Evolutionary conservation across 2,113 vertebrate species (phyloP), one percentile per base, ranked within the genome.

Genomic region (Aphelocoma coerulescens): DNA sequence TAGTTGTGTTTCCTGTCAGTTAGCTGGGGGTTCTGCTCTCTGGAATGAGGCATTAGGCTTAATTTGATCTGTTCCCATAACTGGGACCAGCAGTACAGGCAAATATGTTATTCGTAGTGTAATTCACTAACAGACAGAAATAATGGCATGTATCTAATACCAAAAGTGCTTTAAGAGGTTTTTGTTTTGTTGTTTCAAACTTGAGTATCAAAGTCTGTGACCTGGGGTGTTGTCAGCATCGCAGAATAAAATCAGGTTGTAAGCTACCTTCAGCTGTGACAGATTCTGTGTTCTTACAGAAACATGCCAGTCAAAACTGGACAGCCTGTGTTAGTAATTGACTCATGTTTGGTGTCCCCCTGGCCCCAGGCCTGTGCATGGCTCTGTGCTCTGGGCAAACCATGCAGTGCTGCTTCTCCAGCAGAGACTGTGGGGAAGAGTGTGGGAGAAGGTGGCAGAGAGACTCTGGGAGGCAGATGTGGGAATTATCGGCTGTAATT

Each of bases 331-430:
- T n/a, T 48, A n/a, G 21, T 48, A 33, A 33, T 5, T 65, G 18
- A 14, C 39, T 39, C 6, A 0, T 15, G 15, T 17, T 49, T 1
- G 0, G 27, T 49, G 52, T 66, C 27, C 3, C 2, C 26, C 23
- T 65, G 39, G 16, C 24, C 15, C 43, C 43, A 10, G 7, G 7
- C 16, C 54, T 16, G n/a, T 10, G n/a, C 30, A 3, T 11, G 30
- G 26, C 49, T 67, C 44, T 5, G 1, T 26, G 46, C 32, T 62
- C 61, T n/a, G 8, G 35, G 51, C 33, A 68, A 41, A 35, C 44
- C 6, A 16, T 2, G 6, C 22, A 12, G 21, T 1, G 1, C 52
- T 51, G 18, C 59, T 91, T 66, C 37, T 68, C 26, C 74, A 37
- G 51, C 66, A 69, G 22, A 52, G 16, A 16, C 24, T 16, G 23